Evolutionary conservation across 2,113 vertebrate genomes (phyloP).

Genomic region (Myanophis thanlyinensis): DNA sequence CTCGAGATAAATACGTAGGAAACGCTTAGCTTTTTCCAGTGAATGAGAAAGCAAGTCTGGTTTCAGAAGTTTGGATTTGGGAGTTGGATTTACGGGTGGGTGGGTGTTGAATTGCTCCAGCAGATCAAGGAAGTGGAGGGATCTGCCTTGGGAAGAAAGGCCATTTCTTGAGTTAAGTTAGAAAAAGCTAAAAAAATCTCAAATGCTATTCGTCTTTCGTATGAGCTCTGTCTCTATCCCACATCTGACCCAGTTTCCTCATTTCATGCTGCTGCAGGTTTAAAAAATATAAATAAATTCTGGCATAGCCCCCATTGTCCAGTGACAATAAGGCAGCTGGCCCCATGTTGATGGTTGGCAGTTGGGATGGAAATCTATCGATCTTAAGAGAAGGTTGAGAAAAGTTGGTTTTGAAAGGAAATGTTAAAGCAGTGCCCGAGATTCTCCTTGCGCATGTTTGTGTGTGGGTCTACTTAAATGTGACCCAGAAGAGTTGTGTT

Average conservation of each 20-base stretch:
- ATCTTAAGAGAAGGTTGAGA: neutral
- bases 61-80: neutral
- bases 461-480: neutral
- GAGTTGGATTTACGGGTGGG: neutral
- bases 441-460: neutral
- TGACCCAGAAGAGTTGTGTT: neutral
- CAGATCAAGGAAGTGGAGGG: neutral
- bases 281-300: neutral
- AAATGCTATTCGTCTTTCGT: neutral
- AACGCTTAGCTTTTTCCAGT: neutral
- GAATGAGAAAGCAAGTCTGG: neutral
- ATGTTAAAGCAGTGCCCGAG: neutral
- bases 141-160: neutral
- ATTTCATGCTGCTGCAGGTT: neutral
- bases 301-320: neutral
- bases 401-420: neutral
- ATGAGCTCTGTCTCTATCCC: neutral
- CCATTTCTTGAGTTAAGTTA: neutral
- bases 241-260: neutral
- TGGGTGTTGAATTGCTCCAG: neutral
- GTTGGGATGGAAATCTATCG: neutral
- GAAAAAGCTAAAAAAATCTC: neutral
- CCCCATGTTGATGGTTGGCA: neutral
- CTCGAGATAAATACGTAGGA: neutral
- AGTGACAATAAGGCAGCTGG: neutral